A percentile compares a stretch with the other conserved stretches of the same genome.
Conservation (phyloP, 2,113 vertebrate genomes). For the Heterotis niloticus region DNA sequence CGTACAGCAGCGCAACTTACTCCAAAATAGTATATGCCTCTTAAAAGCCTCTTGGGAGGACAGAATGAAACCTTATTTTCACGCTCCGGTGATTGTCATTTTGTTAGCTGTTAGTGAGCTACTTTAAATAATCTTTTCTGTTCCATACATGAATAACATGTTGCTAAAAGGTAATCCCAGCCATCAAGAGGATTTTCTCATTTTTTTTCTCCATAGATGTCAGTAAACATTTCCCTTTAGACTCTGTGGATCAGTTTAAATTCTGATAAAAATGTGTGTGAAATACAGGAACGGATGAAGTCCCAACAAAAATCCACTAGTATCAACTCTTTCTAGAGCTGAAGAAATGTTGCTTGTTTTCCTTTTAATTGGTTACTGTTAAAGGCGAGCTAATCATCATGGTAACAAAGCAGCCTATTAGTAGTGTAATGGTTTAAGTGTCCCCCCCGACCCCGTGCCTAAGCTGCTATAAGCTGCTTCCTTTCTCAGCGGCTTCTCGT, state of each 20-base stretch:
- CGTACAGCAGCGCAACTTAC: background rate
- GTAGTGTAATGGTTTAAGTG: constrained; percentile 35
- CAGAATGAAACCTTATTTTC: background rate
- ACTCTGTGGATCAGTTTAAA: constrained; percentile 5
- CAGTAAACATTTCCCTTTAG: background rate
- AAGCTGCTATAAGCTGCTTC: constrained; percentile 61
- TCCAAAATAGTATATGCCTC: background rate
- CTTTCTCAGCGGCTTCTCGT: constrained; percentile 38
- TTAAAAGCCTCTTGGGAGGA: background rate
- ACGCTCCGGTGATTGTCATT: too few species aligned
- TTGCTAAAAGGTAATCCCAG: background rate
- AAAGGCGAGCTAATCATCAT: constrained; percentile 38
- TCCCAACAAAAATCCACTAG: background rate
- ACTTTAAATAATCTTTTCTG: background rate
- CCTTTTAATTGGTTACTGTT: constrained; percentile 44
- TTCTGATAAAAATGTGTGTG: constrained; percentile 8
- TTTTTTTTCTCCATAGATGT: background rate
- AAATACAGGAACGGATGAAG: background rate
- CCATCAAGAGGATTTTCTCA: background rate
- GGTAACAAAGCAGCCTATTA: constrained; percentile 53
- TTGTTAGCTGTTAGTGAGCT: background rate
- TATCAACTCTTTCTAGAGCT: background rate
- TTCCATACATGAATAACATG: background rate
- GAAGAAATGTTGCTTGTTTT: constrained; percentile 7
- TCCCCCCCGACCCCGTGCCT: constrained; percentile 50